These are phyloP conservation scores for Vireo griseus DNA, from an alignment of 2,797 vertebrate species.

Conservation along the genomic window DNA sequence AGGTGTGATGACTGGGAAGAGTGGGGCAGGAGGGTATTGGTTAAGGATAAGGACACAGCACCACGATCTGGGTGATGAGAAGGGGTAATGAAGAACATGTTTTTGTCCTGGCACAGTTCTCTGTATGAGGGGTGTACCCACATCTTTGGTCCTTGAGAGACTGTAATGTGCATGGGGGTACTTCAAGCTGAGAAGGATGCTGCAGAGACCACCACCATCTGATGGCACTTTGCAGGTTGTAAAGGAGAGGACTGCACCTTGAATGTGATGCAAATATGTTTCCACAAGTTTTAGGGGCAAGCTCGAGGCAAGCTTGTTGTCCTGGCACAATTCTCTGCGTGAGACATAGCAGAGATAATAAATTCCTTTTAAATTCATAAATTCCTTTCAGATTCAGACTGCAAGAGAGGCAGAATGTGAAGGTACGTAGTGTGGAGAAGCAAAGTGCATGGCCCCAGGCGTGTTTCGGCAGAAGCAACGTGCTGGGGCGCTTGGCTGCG, in stretches of 20 bases:
- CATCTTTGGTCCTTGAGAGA: background rate
- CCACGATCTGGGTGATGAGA: background rate
- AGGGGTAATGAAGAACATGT: background rate
- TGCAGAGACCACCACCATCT: background rate
- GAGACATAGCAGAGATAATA: rapidly evolving
- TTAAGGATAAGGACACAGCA: background rate
- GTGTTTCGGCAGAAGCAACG: background rate
- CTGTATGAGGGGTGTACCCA: background rate
- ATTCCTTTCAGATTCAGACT: background rate
- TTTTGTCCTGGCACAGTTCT: background rate
- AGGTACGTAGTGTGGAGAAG: rapidly evolving
- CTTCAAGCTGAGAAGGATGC: rapidly evolving
- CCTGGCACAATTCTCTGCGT: background rate
- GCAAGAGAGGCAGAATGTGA: background rate
- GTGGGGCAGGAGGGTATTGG: background rate
- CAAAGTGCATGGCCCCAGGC: background rate
- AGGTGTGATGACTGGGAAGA: background rate
- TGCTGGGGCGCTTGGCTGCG: background rate
- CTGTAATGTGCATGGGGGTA: too few relatives aligned
- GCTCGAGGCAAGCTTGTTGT: background rate
- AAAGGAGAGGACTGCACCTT: background rate
- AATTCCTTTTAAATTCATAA: too few relatives aligned
- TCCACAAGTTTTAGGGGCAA: background rate
- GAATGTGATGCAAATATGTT: background rate
- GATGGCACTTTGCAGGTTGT: background rate